phyloP scores from a whole-genome alignment of 2,797 vertebrate species.

The Chelon labrosus region DNA sequence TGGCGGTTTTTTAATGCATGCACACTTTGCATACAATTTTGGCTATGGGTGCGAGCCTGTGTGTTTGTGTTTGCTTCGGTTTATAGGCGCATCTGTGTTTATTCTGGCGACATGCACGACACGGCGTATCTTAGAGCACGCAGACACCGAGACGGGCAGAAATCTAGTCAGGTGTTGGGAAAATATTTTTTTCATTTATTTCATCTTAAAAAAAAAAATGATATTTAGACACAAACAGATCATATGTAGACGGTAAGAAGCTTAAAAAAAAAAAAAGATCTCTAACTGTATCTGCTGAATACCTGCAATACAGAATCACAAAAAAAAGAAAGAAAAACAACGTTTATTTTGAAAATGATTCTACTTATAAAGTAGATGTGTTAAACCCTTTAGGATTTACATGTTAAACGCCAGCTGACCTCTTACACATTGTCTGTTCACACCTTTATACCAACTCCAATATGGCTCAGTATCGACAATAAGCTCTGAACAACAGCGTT shows the following conservation, averaged over 20 bases:
- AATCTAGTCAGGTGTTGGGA: not conserved
- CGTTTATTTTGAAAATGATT: constrained; percentile 45
- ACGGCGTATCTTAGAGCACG: constrained; percentile 26
- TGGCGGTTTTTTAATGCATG: constrained; percentile 52
- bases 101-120: not conserved
- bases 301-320: constrained; percentile 44
- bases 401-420: constrained; percentile 51
- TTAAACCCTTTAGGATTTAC: constrained; percentile 86
- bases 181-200: constrained; percentile 50
- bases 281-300: constrained; percentile 10
- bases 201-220: constrained; percentile 16
- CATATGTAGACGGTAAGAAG: not conserved
- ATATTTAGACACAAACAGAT: constrained; percentile 45
- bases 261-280: not conserved
- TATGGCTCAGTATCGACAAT: constrained; percentile 6
- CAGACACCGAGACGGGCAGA: not conserved
- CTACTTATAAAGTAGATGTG: constrained; percentile 87
- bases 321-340: constrained; percentile 39
- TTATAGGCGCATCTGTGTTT: constrained; percentile 43
- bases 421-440: constrained; percentile 26
- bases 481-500: constrained; percentile 16
- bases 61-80: constrained; percentile 33
- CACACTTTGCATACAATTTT: constrained; percentile 74
- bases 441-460: constrained; percentile 1
- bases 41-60: constrained; percentile 4